phyloP scores from a whole-genome alignment of 1,140 invertebrate species.

The Anastatus disparis region DNA sequence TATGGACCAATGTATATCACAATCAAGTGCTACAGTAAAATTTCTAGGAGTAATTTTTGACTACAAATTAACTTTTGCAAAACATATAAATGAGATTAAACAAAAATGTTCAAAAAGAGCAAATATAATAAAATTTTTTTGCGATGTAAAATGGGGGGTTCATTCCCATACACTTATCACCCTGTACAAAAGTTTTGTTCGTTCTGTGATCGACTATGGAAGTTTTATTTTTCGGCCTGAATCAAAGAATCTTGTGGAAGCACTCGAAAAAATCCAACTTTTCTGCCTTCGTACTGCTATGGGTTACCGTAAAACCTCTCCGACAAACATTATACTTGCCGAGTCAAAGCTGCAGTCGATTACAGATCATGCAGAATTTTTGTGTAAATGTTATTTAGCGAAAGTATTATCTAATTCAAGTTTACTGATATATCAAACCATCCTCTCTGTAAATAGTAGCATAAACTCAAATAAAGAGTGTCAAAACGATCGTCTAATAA shows the following conservation, averaged over 20 bases:
- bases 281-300: constrained; percentile 8
- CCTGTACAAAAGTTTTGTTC: constrained; percentile 32
- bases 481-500: no score
- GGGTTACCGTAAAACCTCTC: constrained; percentile 35
- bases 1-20: neutral
- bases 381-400: neutral
- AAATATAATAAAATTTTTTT: constrained; percentile 33
- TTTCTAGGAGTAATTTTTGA: constrained; percentile 1
- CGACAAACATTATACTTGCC: constrained; percentile 35
- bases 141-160: constrained; percentile 21
- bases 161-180: constrained; percentile 9
- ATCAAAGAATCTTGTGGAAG: neutral
- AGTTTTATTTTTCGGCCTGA: constrained; percentile 3
- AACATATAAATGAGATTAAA: neutral
- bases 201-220: constrained; percentile 34
- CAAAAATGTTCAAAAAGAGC: constrained; percentile 13
- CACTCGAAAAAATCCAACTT: constrained; percentile 33
- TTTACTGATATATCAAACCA: no score
- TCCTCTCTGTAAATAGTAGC: no score
- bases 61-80: neutral
- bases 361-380: neutral
- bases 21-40: neutral
- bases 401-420: no score
- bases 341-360: constrained; percentile 24
- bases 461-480: no score